A percentile compares a stretch with the other conserved stretches of the same genome.
Evolutionary conservation across 2,888 invertebrate genomes (phyloP).

Genomic region (Xanthorhoe spadicearia): DNA sequence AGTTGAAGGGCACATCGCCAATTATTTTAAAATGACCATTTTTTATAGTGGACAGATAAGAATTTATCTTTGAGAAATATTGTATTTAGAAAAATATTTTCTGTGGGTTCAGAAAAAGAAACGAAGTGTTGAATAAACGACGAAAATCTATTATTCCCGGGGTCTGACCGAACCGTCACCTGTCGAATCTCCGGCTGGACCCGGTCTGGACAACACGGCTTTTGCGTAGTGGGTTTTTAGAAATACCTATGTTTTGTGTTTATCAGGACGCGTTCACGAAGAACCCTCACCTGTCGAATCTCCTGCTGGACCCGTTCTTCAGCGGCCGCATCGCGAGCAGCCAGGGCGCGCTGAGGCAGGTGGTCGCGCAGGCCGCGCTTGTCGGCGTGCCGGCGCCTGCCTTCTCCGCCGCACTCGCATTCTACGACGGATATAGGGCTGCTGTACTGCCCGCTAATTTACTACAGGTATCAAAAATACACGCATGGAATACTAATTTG

Average conservation of each 20-base stretch:
- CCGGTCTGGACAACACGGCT: too few species aligned
- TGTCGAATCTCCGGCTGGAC: too few species aligned
- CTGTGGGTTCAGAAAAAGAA: conserved; percentile 5
- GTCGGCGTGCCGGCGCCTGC: conserved; percentile 98
- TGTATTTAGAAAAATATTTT: conserved; percentile 3
- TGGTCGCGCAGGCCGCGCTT: conserved; percentile 88
- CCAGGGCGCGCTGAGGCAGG: conserved; percentile 93
- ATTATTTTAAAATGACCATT: conserved; percentile 20
- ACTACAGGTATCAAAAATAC: conserved; percentile 19
- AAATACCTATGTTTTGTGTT: conserved; percentile 1
- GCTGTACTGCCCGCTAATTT: conserved; percentile 90
- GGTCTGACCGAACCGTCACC: too few species aligned
- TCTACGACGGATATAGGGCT: conserved; percentile 98
- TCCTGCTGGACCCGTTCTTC: conserved; percentile 97
- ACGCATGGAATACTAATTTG: too few species aligned
- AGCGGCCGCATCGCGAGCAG: conserved; percentile 91
- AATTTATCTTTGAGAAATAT: conserved; percentile 13
- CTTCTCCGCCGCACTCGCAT: conserved; percentile 96
- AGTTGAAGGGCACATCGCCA: conserved; percentile 20
- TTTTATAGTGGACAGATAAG: conserved; percentile 12
- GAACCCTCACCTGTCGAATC: conserved; percentile 93
- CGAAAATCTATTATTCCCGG: too few species aligned
- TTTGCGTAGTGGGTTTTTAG: too few species aligned
- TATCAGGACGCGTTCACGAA: conserved; percentile 93
- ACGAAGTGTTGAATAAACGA: too few species aligned